Percentiles rank a stretch among this genome's conserved stretches.
These are phyloP conservation scores for Coenobita brevimanus DNA, from an alignment of 1,140 invertebrate species.

Conservation along the genomic window DNA sequence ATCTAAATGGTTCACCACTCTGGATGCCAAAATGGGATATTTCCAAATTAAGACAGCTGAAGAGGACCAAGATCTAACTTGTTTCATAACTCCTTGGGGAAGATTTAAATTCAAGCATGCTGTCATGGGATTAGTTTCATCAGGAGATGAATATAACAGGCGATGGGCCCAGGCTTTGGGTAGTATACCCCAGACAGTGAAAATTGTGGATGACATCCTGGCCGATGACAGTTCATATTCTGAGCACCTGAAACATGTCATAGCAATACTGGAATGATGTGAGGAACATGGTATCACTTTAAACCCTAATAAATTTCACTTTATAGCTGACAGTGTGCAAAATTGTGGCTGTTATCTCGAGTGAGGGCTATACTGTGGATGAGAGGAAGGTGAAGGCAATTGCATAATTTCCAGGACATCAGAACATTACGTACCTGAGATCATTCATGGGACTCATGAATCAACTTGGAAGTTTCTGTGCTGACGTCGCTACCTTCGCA, in stretches of 20 bases:
- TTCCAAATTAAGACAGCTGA: constrained; percentile 70
- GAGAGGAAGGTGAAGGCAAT: constrained; percentile 39
- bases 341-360: constrained; percentile 39
- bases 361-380: constrained; percentile 53
- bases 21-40: constrained; percentile 71
- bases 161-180: background rate
- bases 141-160: background rate
- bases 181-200: too few relatives aligned
- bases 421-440: constrained; percentile 50
- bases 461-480: constrained; percentile 53
- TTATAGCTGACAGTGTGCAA: background rate
- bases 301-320: background rate
- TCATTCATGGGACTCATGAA: constrained; percentile 45
- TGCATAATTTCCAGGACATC: constrained; percentile 39
- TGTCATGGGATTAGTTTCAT: constrained; percentile 70
- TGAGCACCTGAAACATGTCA: background rate
- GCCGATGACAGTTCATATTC: background rate
- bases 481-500: constrained; percentile 11
- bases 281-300: background rate
- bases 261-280: background rate
- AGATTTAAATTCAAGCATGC: constrained; percentile 68
- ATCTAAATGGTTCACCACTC: constrained; percentile 49
- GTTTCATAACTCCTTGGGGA: constrained; percentile 72
- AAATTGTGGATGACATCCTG: too few relatives aligned
- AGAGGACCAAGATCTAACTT: constrained; percentile 67